These are phyloP conservation scores for Falco peregrinus DNA, from an alignment of 2,797 vertebrate species.

Conservation along the genomic window DNA sequence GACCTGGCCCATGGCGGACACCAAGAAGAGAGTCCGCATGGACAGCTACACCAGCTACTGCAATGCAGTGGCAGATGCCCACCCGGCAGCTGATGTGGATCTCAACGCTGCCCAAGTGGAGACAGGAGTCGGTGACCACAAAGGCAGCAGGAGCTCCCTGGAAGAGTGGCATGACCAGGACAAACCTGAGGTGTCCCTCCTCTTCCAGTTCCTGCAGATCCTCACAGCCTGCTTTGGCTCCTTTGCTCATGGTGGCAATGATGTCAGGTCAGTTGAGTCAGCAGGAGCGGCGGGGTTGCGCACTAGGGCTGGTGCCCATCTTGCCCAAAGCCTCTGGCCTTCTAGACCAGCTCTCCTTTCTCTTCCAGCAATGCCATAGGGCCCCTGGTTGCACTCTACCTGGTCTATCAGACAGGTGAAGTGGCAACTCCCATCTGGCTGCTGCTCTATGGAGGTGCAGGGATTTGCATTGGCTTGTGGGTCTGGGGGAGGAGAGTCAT, in stretches of 20 bases:
- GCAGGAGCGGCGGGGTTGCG: not conserved
- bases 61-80: conserved; percentile 82
- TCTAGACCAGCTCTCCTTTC: not conserved
- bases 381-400: conserved; percentile 91
- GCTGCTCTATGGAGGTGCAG: conserved; percentile 90
- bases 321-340: not conserved
- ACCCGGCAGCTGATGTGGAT: conserved; percentile 77
- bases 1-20: conserved; percentile 63
- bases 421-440: conserved; percentile 92
- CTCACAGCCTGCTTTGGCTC: conserved; percentile 85
- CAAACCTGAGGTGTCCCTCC: conserved; percentile 80
- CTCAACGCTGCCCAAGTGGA: conserved; percentile 74
- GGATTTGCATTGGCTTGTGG: conserved; percentile 93
- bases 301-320: not conserved
- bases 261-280: conserved; percentile 86
- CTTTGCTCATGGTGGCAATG: conserved; percentile 86
- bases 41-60: conserved; percentile 93
- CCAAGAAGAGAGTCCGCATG: conserved; percentile 85
- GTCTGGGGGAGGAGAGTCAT: conserved; percentile 96
- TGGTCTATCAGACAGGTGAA: conserved; percentile 83
- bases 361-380: conserved; percentile 92
- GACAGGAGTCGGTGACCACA: conserved; percentile 70
- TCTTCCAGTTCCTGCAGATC: conserved; percentile 86
- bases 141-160: conserved; percentile 81
- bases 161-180: conserved; percentile 84